Base-by-base conservation (phyloP, 1,140 invertebrate species). In the Rhyzopertha dominica region DNA sequence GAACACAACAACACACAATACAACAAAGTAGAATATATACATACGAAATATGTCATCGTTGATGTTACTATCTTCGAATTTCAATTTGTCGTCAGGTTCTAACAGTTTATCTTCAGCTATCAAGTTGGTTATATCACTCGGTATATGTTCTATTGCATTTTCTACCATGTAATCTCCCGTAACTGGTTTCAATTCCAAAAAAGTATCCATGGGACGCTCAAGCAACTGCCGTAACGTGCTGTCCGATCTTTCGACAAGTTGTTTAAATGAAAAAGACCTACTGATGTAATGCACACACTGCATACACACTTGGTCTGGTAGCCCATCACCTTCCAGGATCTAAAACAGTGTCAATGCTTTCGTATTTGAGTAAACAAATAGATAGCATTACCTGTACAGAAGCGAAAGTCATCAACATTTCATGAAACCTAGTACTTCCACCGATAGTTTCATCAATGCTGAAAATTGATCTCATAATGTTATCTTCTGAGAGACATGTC, bases 211-310 rank as follows among this genome's bases (percentile, higher is more conserved):
- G 16, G 49, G 43, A 8, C 51, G 39, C 14, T 25, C 24, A 16
- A 59, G 43, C 0, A 58, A 23, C 22, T 60, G 49, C 40, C 63
- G 45, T 19, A 71, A 47, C 3, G 60, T 62, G 26, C 49, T 42
- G 45, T 71, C 65, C 14, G 66, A 67, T 35, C 56, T 47, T 40
- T 68, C 61, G 45, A 68, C 69, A 42, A 61, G 49, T 41, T 66
- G 57, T 53, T 67, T 69, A 47, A 72, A 72, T 8, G 61, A 60
- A 44, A 64, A 71, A 14, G 66, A 56, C 30, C 56, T 56, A 23
- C 63, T 62, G 3, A 71, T 63, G 28, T 66, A 61, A 22, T 63
- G 50, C 18, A 66, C 57, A 52, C 70, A 72, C 44, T 67, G 55
- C 16, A 59, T 38, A 51, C 70, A 72, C 9, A 72, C 60, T 47